phyloP scores from a whole-genome alignment of 2,888 invertebrate genomes.

The Drosophila meridionalis region DNA sequence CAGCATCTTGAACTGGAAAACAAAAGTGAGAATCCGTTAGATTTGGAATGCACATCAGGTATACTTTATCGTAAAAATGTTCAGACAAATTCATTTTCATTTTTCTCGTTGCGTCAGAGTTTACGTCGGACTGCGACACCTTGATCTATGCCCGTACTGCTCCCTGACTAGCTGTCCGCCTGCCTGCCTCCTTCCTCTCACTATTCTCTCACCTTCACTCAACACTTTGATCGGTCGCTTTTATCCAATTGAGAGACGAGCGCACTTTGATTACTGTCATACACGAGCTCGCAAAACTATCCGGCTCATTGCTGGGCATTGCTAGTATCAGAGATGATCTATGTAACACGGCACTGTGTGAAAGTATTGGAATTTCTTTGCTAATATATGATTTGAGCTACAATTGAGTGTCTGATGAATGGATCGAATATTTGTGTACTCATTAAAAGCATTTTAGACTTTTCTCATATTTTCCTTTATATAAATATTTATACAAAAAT shows the following conservation, averaged over 20 bases:
- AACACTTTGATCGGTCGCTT: constrained; percentile 27
- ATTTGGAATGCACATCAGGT: neutral
- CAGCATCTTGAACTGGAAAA: constrained; percentile 63
- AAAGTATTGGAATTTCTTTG: neutral
- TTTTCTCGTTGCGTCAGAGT: constrained; percentile 37
- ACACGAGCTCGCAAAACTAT: constrained; percentile 19
- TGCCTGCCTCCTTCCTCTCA: neutral
- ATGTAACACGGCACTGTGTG: neutral
- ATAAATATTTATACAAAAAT: neutral
- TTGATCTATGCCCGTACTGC: neutral
- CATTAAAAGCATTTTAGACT: neutral
- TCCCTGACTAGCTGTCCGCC: neutral
- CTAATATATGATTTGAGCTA: neutral
- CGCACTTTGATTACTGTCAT: constrained; percentile 52
- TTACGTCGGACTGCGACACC: constrained; percentile 10
- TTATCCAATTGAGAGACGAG: constrained; percentile 53
- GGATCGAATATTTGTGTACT: neutral
- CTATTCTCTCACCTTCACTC: constrained; percentile 6
- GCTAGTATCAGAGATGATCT: constrained; percentile 30
- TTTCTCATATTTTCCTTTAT: neutral
- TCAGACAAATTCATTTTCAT: constrained; percentile 21
- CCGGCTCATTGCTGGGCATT: neutral
- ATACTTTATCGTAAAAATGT: neutral
- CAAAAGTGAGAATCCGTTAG: constrained; percentile 6
- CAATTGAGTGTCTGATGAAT: neutral